Conservation (phyloP, 2,888 invertebrate species). For the Ochropacha duplaris region DNA sequence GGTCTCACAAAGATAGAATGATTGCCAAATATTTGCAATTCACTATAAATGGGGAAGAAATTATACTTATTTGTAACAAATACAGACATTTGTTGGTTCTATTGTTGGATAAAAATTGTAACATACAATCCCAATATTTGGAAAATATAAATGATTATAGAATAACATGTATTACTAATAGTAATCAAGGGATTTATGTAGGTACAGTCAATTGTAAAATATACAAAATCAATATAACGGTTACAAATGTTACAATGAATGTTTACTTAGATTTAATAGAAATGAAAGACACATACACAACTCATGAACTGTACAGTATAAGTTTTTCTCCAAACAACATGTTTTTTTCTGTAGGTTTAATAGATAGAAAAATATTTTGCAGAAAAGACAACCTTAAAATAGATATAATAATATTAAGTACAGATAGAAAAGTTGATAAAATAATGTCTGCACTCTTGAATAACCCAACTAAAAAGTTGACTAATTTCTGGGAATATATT, state of each 20-base stretch:
- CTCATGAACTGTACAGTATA: constrained; percentile 49
- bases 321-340: constrained; percentile 49
- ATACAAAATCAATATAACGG: constrained; percentile 43
- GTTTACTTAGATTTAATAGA: constrained; percentile 34
- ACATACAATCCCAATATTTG: constrained; percentile 44
- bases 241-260: constrained; percentile 26
- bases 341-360: constrained; percentile 43
- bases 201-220: constrained; percentile 54
- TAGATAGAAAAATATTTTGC: constrained; percentile 48
- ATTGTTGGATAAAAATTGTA: constrained; percentile 44
- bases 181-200: constrained; percentile 38
- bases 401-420: constrained; percentile 48
- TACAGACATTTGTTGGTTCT: constrained; percentile 62
- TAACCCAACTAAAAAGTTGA: constrained; percentile 54
- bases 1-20: constrained; percentile 66
- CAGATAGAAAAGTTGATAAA: constrained; percentile 31
- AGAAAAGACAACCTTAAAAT: constrained; percentile 51
- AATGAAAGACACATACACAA: constrained; percentile 46
- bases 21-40: constrained; percentile 41
- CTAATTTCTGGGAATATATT: constrained; percentile 60
- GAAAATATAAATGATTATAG: constrained; percentile 62
- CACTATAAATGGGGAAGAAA: constrained; percentile 32
- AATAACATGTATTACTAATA: constrained; percentile 50
- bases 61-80: constrained; percentile 58
- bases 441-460: constrained; percentile 42